Conservation (phyloP, 2,888 invertebrate genomes). For the Euplexia lucipara region DNA sequence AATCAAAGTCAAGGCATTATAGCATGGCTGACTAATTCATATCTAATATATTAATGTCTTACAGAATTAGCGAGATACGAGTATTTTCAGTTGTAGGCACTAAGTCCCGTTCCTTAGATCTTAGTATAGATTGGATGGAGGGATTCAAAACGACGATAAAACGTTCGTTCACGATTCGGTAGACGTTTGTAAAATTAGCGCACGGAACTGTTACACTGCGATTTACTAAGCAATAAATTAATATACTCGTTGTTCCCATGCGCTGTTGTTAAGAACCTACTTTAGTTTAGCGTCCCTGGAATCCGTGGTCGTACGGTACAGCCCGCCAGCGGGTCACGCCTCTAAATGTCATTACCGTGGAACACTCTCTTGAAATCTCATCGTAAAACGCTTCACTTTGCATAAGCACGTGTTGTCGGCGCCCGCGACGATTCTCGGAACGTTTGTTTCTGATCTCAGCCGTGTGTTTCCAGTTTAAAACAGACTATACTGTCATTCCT, state of each 20-base stretch:
- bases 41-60: slow-evolving; percentile 13
- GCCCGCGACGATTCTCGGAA: slow-evolving; percentile 52
- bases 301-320: slow-evolving; percentile 71
- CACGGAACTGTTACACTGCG: slow-evolving; percentile 50
- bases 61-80: slow-evolving; percentile 25
- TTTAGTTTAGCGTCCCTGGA: slow-evolving; percentile 56
- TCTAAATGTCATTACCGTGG: slow-evolving; percentile 78
- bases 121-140: slow-evolving; percentile 47
- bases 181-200: slow-evolving; percentile 52
- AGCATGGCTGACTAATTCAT: slow-evolving; percentile 1
- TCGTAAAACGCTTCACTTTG: slow-evolving; percentile 50
- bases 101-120: slow-evolving; percentile 60
- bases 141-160: slow-evolving; percentile 55
- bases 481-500: slow-evolving; percentile 41
- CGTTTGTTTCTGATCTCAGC: slow-evolving; percentile 41
- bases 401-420: slow-evolving; percentile 55
- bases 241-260: slow-evolving; percentile 44
- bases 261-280: slow-evolving; percentile 37
- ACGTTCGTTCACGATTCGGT: slow-evolving; percentile 57
- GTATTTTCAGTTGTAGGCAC: slow-evolving; percentile 44
- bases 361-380: slow-evolving; percentile 68
- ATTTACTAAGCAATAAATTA: slow-evolving; percentile 56
- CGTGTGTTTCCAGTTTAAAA: slow-evolving; percentile 29
- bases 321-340: slow-evolving; percentile 74
- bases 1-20: slow-evolving; percentile 23